phyloP scores from a whole-genome alignment of 2,888 invertebrate genomes.

The Drosophila koepferae region DNA sequence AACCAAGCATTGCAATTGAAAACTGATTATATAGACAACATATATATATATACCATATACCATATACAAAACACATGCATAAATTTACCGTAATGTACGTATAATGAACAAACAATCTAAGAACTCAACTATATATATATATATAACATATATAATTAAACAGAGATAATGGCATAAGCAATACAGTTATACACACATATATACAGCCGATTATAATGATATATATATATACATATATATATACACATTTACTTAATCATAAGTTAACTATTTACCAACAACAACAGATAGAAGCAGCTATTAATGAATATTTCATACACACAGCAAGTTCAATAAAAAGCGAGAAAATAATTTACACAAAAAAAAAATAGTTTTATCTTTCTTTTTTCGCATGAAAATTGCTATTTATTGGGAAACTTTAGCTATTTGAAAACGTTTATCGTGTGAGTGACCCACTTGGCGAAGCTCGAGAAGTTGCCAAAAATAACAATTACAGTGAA shows the following conservation, averaged over 20 bases:
- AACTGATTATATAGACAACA: slow-evolving; percentile 37
- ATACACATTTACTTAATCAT: slow-evolving; percentile 42
- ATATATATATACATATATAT: slow-evolving; percentile 12
- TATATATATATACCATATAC: slow-evolving; percentile 12
- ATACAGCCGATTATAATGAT: slow-evolving; percentile 40
- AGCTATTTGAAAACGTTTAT: background rate
- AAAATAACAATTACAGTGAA: slow-evolving; percentile 43
- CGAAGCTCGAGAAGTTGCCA: slow-evolving; percentile 20
- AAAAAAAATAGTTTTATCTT: background rate
- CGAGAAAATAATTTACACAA: slow-evolving; percentile 73
- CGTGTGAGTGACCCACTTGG: slow-evolving; percentile 43
- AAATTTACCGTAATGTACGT: slow-evolving; percentile 34
- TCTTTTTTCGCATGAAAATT: slow-evolving; percentile 35
- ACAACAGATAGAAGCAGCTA: slow-evolving; percentile 37
- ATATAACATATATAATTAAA: background rate
- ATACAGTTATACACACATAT: slow-evolving; percentile 51
- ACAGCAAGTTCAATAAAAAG: slow-evolving; percentile 71
- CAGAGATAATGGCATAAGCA: slow-evolving; percentile 38
- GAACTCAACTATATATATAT: slow-evolving; percentile 23
- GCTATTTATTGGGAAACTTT: slow-evolving; percentile 22
- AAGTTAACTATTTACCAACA: slow-evolving; percentile 70
- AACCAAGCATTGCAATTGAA: slow-evolving; percentile 40
- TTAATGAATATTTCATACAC: slow-evolving; percentile 57
- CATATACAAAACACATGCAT: slow-evolving; percentile 15
- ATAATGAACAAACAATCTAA: slow-evolving; percentile 39